Evolutionary conservation across 2,888 invertebrate genomes (phyloP).

Genomic region (Drosophila hamatofila): DNA sequence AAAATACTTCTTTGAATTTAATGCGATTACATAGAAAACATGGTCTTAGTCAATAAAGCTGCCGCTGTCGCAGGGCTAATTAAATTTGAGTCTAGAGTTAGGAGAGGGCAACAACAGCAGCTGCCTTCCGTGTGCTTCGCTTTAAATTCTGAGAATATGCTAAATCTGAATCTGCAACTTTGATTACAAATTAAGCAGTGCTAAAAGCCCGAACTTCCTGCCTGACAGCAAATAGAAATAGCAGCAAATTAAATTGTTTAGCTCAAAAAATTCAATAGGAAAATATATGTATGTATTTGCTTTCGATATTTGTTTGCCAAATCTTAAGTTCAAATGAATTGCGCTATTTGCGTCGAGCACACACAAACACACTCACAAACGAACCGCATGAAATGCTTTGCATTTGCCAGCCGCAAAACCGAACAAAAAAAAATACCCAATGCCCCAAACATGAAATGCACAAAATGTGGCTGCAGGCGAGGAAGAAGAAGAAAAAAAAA

Average conservation of each 20-base stretch:
- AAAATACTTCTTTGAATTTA: constrained; percentile 1
- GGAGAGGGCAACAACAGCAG: not conserved
- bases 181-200: no score
- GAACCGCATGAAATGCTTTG: constrained; percentile 50
- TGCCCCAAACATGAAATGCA: constrained; percentile 53
- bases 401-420: constrained; percentile 13
- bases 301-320: constrained; percentile 20
- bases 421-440: constrained; percentile 14
- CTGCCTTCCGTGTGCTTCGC: no score
- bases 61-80: not conserved
- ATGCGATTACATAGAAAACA: constrained; percentile 2
- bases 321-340: constrained; percentile 54
- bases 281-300: not conserved
- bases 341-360: constrained; percentile 55
- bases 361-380: constrained; percentile 48
- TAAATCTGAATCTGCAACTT: no score
- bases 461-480: constrained; percentile 36
- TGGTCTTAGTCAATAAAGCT: not conserved
- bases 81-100: not conserved
- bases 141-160: no score
- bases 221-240: not conserved
- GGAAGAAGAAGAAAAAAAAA: constrained; percentile 15
- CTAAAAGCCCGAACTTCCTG: not conserved
- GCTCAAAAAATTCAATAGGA: not conserved
- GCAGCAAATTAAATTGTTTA: not conserved